Conservation (phyloP, 1,140 invertebrate genomes). For the Drosophila pectinifera region DNA sequence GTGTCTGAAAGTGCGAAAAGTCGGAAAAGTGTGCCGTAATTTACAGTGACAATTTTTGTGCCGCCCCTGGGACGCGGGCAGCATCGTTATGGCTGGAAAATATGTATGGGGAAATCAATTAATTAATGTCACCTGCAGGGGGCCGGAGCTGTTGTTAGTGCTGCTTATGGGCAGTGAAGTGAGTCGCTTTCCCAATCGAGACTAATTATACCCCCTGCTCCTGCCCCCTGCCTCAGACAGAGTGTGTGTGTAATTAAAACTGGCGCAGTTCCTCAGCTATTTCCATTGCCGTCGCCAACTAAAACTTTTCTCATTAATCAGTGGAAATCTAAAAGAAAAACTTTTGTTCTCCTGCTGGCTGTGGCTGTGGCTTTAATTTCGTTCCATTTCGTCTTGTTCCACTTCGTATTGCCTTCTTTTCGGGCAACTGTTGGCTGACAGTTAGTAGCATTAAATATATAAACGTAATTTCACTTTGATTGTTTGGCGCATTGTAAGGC, state of each 20-base stretch:
- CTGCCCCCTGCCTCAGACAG: background rate
- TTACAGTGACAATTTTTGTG: slow-evolving; percentile 37
- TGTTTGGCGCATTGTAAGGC: slow-evolving; percentile 82
- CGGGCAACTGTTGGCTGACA: slow-evolving; percentile 5
- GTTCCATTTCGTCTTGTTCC: slow-evolving; percentile 55
- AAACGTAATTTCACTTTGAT: slow-evolving; percentile 83
- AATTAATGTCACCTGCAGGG: slow-evolving; percentile 79
- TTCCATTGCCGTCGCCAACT: slow-evolving; percentile 64
- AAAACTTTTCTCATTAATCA: slow-evolving; percentile 84
- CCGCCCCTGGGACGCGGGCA: slow-evolving; percentile 5
- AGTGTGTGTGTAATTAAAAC: slow-evolving; percentile 75
- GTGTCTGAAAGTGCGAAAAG: slow-evolving; percentile 67
- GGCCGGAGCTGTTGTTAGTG: slow-evolving; percentile 12
- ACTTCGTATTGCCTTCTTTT: slow-evolving; percentile 59
- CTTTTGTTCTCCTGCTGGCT: slow-evolving; percentile 66
- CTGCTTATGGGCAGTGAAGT: slow-evolving; percentile 54
- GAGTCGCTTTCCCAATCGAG: slow-evolving; percentile 61
- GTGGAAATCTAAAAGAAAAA: slow-evolving; percentile 84
- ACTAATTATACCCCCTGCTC: slow-evolving; percentile 60
- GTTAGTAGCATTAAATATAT: slow-evolving; percentile 80
- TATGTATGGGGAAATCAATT: slow-evolving; percentile 66
- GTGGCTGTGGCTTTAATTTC: slow-evolving; percentile 66
- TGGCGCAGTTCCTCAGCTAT: slow-evolving; percentile 67
- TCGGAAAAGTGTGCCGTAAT: slow-evolving; percentile 20
- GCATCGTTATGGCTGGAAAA: slow-evolving; percentile 20